Evolutionary conservation across 64 coral and sea anemone genomes (phyloP), one percentile per base, ranked within the genome.

Genomic region (Dendrophyllia cribrosa): DNA sequence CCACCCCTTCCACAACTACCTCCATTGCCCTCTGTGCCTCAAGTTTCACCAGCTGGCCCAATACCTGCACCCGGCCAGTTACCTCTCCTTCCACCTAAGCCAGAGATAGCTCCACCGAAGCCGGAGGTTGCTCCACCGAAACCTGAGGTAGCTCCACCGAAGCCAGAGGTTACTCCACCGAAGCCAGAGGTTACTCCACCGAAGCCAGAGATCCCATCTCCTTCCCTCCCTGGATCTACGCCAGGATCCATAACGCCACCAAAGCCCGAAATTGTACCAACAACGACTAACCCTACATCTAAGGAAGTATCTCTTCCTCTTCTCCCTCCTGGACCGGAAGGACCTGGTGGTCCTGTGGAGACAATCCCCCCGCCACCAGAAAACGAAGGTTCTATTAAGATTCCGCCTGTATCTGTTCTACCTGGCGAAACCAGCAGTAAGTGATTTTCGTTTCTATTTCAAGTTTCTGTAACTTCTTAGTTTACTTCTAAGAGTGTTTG

Each of bases 171-270:
- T 47, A 23, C 75, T n/a, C 20, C 75, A 23, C 51, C 50, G 3
- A 55, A 55, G 51, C 17, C 75, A 75, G 67, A 70, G 25, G 23
- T 70, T 26, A 70, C 67, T 34, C 53, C 77, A 80, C 58, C 77
- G 8, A 83, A 83, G 16, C 59, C 59, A 20, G 25, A 47, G 79
- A 48, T 47, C 3, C 53, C 51, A 43, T 5, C n/a, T 51, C 61
- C 46, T 5, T 19, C 13, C 17, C 46, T 46, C 8, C 24, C 7
- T 14, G 15, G 72, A 19, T 56, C 53, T 56, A 12, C 7, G 7
- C 77, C 52, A 25, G 22, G 52, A 21, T 66, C 62, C 23, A 7
- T 23, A 47, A 23, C 6, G 6, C 61, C 62, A 67, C 80, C 80
- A 12, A 67, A 25, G 62, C 80, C 80, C 9, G 80, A 84, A 13